Evolutionary conservation across 2,113 vertebrate genomes (phyloP).

Genomic region (Ictalurus furcatus): DNA sequence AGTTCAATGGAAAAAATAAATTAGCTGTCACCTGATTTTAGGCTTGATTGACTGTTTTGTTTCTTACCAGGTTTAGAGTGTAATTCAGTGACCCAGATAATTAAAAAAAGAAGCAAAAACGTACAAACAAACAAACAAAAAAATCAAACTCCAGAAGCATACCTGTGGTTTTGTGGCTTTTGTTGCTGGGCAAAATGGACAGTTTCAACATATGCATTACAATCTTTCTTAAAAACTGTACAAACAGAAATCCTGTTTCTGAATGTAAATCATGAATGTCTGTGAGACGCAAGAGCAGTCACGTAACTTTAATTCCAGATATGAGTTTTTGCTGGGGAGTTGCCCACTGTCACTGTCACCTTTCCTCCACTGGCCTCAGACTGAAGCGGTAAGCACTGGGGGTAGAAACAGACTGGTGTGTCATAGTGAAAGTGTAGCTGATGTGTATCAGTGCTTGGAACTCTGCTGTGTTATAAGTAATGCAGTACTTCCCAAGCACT

Average conservation of each 20-base stretch:
- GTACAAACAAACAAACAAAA: no score
- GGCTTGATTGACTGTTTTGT: background rate
- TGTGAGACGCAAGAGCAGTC: background rate
- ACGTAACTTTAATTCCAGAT: background rate
- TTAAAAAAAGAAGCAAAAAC: background rate
- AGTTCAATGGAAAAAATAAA: background rate
- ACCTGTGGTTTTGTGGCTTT: background rate
- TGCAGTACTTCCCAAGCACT: background rate
- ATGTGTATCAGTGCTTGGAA: slow-evolving; percentile 4
- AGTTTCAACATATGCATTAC: background rate
- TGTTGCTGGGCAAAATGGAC: background rate
- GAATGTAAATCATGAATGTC: background rate
- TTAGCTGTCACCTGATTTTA: no score
- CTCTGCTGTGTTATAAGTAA: background rate
- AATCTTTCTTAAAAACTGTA: background rate
- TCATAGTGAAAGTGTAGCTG: slow-evolving; percentile 2
- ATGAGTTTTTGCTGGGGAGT: background rate
- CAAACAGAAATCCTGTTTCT: background rate
- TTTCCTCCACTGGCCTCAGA: slow-evolving; percentile 8
- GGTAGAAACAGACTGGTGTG: background rate
- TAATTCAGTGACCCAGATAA: background rate
- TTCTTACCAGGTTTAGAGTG: background rate
- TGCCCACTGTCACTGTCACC: slow-evolving; percentile 5
- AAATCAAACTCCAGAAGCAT: background rate
- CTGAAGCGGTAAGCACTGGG: background rate